These are phyloP conservation scores for Diorhabda elongata DNA, from an alignment of 1,140 invertebrate genomes.

Conservation along the genomic window DNA sequence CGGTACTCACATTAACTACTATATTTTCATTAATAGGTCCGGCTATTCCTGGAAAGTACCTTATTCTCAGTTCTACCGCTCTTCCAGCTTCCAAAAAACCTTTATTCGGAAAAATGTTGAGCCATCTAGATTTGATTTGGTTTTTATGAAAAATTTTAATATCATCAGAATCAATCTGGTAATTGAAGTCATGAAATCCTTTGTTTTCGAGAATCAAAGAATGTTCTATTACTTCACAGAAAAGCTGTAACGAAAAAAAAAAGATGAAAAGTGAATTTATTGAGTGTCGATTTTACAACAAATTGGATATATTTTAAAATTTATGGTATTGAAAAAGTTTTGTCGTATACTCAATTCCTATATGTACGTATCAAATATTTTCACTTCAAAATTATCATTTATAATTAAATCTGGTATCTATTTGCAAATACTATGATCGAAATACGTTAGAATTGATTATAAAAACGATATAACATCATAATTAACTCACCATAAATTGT, in stretches of 20 bases:
- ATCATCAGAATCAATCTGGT: conserved; percentile 15
- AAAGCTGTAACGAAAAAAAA: conserved; percentile 27
- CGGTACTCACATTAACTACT: conserved; percentile 28
- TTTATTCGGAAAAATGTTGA: conserved; percentile 36
- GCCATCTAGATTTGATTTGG: conserved; percentile 26
- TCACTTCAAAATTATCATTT: too few species aligned
- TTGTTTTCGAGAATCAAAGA: conserved; percentile 22
- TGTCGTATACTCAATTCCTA: too few species aligned
- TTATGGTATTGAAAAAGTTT: too few species aligned
- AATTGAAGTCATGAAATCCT: conserved; percentile 22
- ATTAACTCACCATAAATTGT: too few species aligned
- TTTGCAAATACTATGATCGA: too few species aligned
- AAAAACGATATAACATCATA: too few species aligned
- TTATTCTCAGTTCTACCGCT: conserved; percentile 33
- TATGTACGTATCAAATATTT: too few species aligned
- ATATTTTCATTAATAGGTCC: conserved; percentile 37
- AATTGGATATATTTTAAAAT: too few species aligned
- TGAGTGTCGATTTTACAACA: too few species aligned
- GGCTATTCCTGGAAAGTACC: conserved; percentile 38
- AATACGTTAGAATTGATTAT: too few species aligned
- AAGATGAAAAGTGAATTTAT: too few species aligned
- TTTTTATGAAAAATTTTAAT: background rate
- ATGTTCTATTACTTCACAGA: conserved; percentile 33
- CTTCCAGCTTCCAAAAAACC: conserved; percentile 35
- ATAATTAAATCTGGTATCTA: too few species aligned